Conservation (phyloP, 2,113 vertebrate species). For the Glaucomys volans region DNA sequence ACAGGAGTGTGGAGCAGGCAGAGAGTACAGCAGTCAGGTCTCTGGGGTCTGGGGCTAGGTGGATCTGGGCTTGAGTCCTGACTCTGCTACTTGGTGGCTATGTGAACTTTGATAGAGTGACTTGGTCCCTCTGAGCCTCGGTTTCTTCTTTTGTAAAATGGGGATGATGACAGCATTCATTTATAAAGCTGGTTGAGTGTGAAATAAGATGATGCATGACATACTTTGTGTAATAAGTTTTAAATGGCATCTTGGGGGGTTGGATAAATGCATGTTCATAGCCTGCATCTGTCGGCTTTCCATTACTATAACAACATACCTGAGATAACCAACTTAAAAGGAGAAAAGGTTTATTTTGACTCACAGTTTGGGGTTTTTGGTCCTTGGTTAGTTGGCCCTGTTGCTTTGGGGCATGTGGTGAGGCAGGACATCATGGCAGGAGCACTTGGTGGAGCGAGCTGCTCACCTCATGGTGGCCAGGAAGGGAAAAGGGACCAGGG, state of each 20-base stretch:
- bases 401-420: not conserved
- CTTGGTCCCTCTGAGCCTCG: not conserved
- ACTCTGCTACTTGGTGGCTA: not conserved
- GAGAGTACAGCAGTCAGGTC: not conserved
- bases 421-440: not conserved
- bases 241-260: not conserved
- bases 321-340: not conserved
- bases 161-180: not conserved
- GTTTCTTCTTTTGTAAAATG: not conserved
- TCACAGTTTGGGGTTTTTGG: not conserved
- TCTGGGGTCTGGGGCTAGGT: not conserved
- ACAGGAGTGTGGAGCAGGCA: not conserved
- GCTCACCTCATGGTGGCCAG: not conserved
- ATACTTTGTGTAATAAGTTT: not conserved
- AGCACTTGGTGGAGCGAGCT: not conserved
- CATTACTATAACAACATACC: not conserved
- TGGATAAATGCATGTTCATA: not conserved
- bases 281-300: not conserved
- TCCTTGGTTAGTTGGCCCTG: not conserved
- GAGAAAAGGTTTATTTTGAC: not conserved
- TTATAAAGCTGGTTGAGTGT: not conserved
- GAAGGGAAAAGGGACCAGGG: not conserved
- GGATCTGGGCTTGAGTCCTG: not conserved
- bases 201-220: not conserved
- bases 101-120: not conserved